Evolutionary conservation across 2,888 invertebrate genomes (phyloP), one percentile per base, ranked within the genome.

Genomic region (Harpalus rufipes): DNA sequence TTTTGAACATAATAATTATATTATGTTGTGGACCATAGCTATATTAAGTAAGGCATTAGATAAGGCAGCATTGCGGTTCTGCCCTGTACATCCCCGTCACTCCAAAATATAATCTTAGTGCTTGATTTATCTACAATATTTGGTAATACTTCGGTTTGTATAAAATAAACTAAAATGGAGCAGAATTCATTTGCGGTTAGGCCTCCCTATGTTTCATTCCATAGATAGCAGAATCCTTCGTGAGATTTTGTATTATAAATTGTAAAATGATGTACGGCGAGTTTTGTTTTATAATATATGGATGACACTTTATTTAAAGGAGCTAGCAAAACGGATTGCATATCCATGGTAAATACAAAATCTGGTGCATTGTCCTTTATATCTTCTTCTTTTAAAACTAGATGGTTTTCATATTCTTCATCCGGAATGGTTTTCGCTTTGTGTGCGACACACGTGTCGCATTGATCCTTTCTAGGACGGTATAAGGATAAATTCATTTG

Each of bases 11-110:
- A n/a, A n/a, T 25, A 1, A 51, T 51, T n/a, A n/a, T 51, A 8
- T n/a, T n/a, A 51, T n/a, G 1, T n/a, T n/a, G 5, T 51, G 51
- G 8, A 51, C 1, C 8, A 12, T 12, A 51, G 51, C 8, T 51
- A 16, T 3, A 59, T 59, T n/a, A 14, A 59, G 16, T 8, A 59
- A 59, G 8, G 59, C 59, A 16, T 59, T 59, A 8, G 59, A 59
- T 1, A 59, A n/a, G 16, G 59, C 8, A 16, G 14, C 16, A 16
- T 59, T 59, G n/a, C 59, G 59, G 16, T 59, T 59, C 16, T 59
- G 59, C 3, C 59, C 59, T 14, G 59, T 59, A 59, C 59, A 59
- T 59, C 59, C 59, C 59, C 59, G 59, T 59, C 59, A 16, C 59
- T 59, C 14, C 16, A 59, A 5, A 59, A 59, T 59, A 59, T 59